Evolutionary conservation across 2,888 invertebrate genomes (phyloP).

Genomic region (Willowsia nigromaculata): DNA sequence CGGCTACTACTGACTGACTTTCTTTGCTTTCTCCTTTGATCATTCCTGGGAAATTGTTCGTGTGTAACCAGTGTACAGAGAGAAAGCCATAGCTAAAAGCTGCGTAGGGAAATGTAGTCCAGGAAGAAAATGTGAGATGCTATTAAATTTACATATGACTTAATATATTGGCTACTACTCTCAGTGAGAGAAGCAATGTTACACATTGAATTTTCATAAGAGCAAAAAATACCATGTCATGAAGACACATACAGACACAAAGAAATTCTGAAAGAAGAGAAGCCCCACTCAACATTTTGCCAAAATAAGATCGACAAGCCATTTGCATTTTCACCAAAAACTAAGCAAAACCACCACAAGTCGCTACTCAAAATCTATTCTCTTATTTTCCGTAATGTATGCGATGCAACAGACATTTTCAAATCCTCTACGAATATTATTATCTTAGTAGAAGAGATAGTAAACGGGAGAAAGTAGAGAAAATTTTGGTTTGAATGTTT

Average conservation of each 20-base stretch:
- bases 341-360: not conserved
- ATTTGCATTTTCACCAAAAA: slow-evolving; percentile 58
- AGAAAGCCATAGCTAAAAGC: too few species aligned
- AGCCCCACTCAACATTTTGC: slow-evolving; percentile 35
- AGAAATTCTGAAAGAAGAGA: not conserved
- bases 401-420: not conserved
- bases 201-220: not conserved
- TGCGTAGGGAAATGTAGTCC: not conserved
- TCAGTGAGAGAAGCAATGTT: not conserved
- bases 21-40: slow-evolving; percentile 51
- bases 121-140: not conserved
- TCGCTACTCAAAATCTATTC: slow-evolving; percentile 15
- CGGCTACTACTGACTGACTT: not conserved
- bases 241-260: not conserved
- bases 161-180: not conserved
- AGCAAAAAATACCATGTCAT: slow-evolving; percentile 23
- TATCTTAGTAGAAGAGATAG: not conserved
- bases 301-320: slow-evolving; percentile 30
- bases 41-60: slow-evolving; percentile 38
- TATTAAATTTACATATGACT: slow-evolving; percentile 33
- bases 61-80: not conserved
- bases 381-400: not conserved
- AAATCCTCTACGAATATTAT: not conserved
- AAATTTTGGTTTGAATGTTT: slow-evolving; percentile 5
- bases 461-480: not conserved